phyloP scores from a whole-genome alignment of 2,797 vertebrate genomes.

The Rousettus madagascariensis region DNA sequence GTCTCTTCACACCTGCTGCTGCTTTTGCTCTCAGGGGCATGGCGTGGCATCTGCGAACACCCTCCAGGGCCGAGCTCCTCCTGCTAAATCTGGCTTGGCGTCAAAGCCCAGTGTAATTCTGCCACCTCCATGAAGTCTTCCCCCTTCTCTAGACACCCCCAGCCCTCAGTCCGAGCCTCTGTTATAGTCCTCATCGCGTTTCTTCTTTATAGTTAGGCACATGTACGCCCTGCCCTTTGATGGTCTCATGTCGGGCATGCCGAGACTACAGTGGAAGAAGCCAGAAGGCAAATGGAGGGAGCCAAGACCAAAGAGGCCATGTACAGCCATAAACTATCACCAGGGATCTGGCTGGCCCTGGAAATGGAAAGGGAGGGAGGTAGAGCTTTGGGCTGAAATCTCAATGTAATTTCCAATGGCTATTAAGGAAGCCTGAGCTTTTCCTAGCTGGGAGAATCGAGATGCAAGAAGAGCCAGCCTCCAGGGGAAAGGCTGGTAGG shows the following conservation, averaged over 20 bases:
- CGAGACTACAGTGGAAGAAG: neutral
- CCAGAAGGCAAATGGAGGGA: neutral
- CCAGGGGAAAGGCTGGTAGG: neutral
- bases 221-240: neutral
- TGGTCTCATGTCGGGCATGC: neutral
- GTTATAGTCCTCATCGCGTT: neutral
- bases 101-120: neutral
- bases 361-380: neutral
- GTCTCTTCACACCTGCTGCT: neutral
- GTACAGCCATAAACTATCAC: neutral
- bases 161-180: neutral
- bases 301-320: neutral
- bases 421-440: neutral
- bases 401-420: neutral
- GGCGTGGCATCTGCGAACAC: neutral
- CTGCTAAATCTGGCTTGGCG: neutral
- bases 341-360: neutral
- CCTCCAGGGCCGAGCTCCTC: neutral
- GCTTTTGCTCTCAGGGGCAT: neutral
- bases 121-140: neutral
- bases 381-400: neutral
- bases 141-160: neutral
- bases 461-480: neutral
- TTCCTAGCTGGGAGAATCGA: neutral
- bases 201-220: neutral